phyloP scores from a whole-genome alignment of 2,888 invertebrate species.

The Nomada ruficornis region DNA sequence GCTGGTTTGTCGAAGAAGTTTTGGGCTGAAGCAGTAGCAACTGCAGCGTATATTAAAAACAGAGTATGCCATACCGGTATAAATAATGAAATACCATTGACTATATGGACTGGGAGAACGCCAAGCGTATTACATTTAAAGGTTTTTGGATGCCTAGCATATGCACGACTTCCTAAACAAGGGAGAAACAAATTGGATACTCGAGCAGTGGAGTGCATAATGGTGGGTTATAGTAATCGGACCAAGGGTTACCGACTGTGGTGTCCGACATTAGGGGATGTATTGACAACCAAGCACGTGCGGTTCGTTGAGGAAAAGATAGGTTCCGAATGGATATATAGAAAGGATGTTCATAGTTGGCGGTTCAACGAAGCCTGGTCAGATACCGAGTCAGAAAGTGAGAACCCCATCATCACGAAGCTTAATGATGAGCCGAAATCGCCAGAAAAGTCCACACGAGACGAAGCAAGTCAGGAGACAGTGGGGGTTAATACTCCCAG shows the following conservation, averaged over 20 bases:
- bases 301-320: slow-evolving; percentile 1
- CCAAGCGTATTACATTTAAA: slow-evolving; percentile 6
- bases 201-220: background rate
- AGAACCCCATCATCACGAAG: background rate
- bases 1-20: background rate
- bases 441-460: background rate
- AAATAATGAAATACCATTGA: background rate
- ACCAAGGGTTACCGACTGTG: slow-evolving; percentile 6
- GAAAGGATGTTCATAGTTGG: no score
- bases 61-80: background rate
- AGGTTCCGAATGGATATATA: background rate
- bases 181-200: slow-evolving; percentile 1
- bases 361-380: background rate
- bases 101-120: background rate
- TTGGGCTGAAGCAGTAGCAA: slow-evolving; percentile 18
- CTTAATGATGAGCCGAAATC: background rate
- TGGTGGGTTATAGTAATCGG: background rate
- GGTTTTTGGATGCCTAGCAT: slow-evolving; percentile 6
- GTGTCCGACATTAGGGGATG: background rate
- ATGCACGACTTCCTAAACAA: background rate
- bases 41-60: slow-evolving; percentile 5
- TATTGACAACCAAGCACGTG: slow-evolving; percentile 3
- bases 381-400: background rate
- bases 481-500: background rate
- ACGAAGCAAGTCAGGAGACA: background rate